Evolutionary conservation across 2,888 invertebrate species (phyloP).

Genomic region (Andrena chrysosceles): DNA sequence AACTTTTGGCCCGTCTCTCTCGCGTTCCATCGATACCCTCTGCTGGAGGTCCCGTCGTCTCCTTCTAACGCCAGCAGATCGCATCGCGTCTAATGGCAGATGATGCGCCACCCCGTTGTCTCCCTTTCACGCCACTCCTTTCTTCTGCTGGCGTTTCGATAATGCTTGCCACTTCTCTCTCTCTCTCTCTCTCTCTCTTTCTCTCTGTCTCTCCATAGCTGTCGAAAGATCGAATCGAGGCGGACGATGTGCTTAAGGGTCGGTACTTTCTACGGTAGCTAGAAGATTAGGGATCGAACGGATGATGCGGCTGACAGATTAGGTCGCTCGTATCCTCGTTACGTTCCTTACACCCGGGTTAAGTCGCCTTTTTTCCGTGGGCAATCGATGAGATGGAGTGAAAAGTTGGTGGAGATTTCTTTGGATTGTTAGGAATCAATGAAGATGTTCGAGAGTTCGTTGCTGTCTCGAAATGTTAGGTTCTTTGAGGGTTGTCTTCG

Average conservation of each 20-base stretch:
- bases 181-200: slow-evolving; percentile 36
- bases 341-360: slow-evolving; percentile 48
- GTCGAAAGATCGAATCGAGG: slow-evolving; percentile 63
- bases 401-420: background rate
- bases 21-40: slow-evolving; percentile 35
- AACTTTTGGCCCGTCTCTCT: slow-evolving; percentile 48
- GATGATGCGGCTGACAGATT: slow-evolving; percentile 66
- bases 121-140: slow-evolving; percentile 10
- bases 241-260: slow-evolving; percentile 72
- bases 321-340: slow-evolving; percentile 60
- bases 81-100: slow-evolving; percentile 74
- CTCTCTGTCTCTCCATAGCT: too few species aligned
- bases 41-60: slow-evolving; percentile 36
- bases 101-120: slow-evolving; percentile 56
- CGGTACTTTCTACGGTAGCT: slow-evolving; percentile 56
- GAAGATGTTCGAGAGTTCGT: too few species aligned
- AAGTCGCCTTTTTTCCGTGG: background rate
- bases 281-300: slow-evolving; percentile 61
- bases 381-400: slow-evolving; percentile 18
- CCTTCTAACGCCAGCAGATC: slow-evolving; percentile 63
- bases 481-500: too few species aligned
- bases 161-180: slow-evolving; percentile 2
- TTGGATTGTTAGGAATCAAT: background rate
- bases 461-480: too few species aligned
- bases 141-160: background rate